These are phyloP conservation scores for Aleiodes sp. DNA, from an alignment of 1,140 invertebrate species.

Conservation along the genomic window DNA sequence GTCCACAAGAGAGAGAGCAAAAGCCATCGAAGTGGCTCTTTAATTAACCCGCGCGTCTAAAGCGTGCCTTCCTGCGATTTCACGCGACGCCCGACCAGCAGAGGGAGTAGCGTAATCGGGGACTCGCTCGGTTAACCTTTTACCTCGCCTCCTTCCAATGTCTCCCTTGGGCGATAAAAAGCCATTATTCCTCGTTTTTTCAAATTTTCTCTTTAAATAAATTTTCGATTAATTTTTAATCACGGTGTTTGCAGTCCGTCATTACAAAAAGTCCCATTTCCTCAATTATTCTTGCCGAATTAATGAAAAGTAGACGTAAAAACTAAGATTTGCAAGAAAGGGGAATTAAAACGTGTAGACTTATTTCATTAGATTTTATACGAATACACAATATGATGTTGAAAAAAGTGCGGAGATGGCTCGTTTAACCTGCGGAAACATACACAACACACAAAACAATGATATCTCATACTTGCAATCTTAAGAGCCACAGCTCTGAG, in stretches of 20 bases:
- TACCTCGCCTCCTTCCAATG: conserved; percentile 41
- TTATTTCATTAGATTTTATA: background rate
- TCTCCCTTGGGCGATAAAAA: conserved; percentile 12
- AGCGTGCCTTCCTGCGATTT: conserved; percentile 49
- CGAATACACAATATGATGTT: background rate
- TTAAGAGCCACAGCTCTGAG: conserved; percentile 42
- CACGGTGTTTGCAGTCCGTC: no score
- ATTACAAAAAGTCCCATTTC: no score
- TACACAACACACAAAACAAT: conserved; percentile 51
- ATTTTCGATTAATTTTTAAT: no score
- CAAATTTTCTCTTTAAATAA: no score
- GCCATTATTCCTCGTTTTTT: background rate
- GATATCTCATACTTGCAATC: conserved; percentile 58
- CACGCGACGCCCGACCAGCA: conserved; percentile 42
- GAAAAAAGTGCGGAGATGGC: background rate
- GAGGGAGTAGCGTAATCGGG: conserved; percentile 42
- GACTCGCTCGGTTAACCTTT: conserved; percentile 51
- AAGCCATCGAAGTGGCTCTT: conserved; percentile 28
- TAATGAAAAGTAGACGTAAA: no score
- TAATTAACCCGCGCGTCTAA: conserved; percentile 40
- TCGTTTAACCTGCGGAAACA: conserved; percentile 34
- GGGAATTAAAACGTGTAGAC: no score
- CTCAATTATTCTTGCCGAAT: no score
- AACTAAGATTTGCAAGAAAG: no score
- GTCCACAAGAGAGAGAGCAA: background rate